These are phyloP conservation scores for Magallana ariakensis DNA, from an alignment of 1,140 invertebrate species.

Conservation along the genomic window DNA sequence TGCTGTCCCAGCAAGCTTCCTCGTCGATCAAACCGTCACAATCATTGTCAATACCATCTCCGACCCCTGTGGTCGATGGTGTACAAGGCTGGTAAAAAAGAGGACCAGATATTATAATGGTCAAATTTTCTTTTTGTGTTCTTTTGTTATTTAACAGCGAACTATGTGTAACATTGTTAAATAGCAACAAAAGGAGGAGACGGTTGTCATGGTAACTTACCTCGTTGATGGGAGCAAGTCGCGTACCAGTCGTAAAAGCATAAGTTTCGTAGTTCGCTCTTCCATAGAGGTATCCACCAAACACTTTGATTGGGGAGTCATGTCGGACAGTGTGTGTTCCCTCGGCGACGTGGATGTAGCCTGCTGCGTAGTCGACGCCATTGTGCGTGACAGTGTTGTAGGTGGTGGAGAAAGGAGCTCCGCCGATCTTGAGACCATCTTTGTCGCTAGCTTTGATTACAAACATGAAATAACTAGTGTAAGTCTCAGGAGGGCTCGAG, in stretches of 20 bases:
- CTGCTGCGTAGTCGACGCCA: slow-evolving; percentile 52
- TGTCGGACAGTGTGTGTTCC: slow-evolving; percentile 64
- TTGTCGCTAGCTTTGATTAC: slow-evolving; percentile 58
- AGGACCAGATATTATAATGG: too few species aligned
- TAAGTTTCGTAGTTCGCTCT: slow-evolving; percentile 60
- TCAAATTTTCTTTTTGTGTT: too few species aligned
- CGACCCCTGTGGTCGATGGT: slow-evolving; percentile 24
- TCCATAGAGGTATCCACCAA: slow-evolving; percentile 64
- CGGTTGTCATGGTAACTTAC: slow-evolving; percentile 37
- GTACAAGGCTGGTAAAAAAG: slow-evolving; percentile 18
- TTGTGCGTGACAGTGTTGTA: slow-evolving; percentile 48
- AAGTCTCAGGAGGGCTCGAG: slow-evolving; percentile 37
- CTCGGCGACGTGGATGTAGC: slow-evolving; percentile 45
- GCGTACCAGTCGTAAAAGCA: slow-evolving; percentile 62
- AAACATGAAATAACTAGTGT: slow-evolving; percentile 65
- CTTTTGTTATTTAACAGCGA: too few species aligned
- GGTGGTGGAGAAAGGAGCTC: slow-evolving; percentile 46
- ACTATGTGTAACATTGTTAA: too few species aligned
- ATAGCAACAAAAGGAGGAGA: too few species aligned
- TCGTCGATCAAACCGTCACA: slow-evolving; percentile 52
- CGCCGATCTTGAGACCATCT: slow-evolving; percentile 55
- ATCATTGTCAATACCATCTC: slow-evolving; percentile 49
- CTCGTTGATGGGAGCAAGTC: slow-evolving; percentile 59
- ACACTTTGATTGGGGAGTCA: slow-evolving; percentile 55
- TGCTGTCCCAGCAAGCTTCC: slow-evolving; percentile 32